Conservation (phyloP, 2,113 vertebrate genomes). For the Suncus etruscus region DNA sequence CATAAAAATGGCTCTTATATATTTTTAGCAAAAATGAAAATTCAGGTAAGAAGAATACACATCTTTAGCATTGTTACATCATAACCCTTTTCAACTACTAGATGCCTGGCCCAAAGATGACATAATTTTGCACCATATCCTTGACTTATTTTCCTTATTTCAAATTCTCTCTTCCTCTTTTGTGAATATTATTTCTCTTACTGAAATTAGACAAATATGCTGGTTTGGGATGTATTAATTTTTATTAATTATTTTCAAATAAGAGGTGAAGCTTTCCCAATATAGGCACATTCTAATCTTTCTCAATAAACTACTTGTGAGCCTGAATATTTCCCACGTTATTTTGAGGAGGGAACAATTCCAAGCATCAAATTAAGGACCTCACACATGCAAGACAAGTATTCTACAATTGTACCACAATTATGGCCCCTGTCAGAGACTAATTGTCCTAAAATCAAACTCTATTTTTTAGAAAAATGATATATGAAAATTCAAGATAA, state of each 20-base stretch:
- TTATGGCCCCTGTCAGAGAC: too few species aligned
- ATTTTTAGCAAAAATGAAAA: constrained; percentile 4
- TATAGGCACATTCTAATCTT: not conserved
- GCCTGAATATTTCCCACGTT: not conserved
- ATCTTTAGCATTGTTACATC: not conserved
- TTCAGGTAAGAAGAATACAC: not conserved
- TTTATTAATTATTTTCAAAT: not conserved
- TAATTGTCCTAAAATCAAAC: not conserved
- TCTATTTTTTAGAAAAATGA: not conserved
- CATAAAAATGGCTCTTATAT: not conserved
- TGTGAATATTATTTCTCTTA: not conserved
- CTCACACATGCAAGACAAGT: too few species aligned
- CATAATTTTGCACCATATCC: not conserved
- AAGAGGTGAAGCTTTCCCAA: not conserved
- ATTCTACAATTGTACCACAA: too few species aligned
- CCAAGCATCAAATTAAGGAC: too few species aligned
- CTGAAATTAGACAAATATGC: not conserved
- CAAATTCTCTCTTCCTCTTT: not conserved
- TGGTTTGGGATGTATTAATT: not conserved
- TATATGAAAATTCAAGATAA: not conserved
- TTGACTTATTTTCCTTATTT: not conserved
- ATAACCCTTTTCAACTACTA: not conserved
- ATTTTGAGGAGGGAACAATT: too few species aligned
- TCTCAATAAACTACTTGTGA: not conserved
- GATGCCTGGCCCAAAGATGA: not conserved